Base-by-base conservation (phyloP, 2,888 invertebrate genomes). In the Phoronis australis region DNA sequence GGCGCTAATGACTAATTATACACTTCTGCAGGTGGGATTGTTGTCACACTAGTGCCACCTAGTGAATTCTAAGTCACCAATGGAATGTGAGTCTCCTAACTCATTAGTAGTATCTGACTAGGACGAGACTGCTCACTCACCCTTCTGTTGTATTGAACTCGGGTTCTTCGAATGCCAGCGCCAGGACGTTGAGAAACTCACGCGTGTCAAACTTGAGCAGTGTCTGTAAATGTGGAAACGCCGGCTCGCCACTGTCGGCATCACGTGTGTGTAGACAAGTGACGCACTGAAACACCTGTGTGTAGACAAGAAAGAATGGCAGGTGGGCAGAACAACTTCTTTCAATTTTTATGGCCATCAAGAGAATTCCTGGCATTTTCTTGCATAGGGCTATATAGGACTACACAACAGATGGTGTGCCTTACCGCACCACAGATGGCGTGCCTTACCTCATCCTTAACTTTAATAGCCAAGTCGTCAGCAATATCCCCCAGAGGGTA, bases 151-250 rank as follows among this genome's bases (percentile, higher is more conserved):
- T 83, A 24, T 83, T 82, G 69, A 89, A 88, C 72, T 88, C 87
- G 12, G 82, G 82, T 68, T 90, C 89, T 64, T 87, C 87, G 78
- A 90, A 90, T 56, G 71, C 78, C 72, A 91, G 80, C 23, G 88
- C 85, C 45, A 91, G 81, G 3, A 90, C 90, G 75, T 91, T 91
- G 37, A 91, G 80, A 60, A 89, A 90, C 68, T 90, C 92, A 46
- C 87, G 82, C 0, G 87, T 87, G 71, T 92, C 90, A 70, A 90
- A 92, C 60, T 84, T 83, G 6, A 92, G 78, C 42, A 92, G 78
- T 1, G 87, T 84, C 55, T 87, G 64, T 39, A 80, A 57, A 48
- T 69, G 63, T 3, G 72, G 73, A 54, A 69, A 74, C 5, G 61
- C 58, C 1, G 64, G 60, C 52, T 74, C 75, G 51, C 64, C 70